These are phyloP conservation scores for Acleris emargana DNA, from an alignment of 2,888 invertebrate genomes.

Conservation along the genomic window DNA sequence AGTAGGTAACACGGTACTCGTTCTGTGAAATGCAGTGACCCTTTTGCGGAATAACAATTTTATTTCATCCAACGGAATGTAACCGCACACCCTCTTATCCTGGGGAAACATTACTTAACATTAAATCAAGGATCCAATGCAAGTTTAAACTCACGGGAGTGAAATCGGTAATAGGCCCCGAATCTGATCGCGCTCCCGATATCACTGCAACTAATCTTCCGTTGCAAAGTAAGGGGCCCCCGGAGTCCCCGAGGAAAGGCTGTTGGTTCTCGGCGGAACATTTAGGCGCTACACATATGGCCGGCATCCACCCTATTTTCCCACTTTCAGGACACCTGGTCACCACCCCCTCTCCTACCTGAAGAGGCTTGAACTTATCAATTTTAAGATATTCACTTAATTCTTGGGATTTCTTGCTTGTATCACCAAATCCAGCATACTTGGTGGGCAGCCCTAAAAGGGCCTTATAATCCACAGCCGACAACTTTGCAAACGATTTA, in stretches of 20 bases:
- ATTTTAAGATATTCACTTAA: not conserved
- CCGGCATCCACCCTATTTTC: not conserved
- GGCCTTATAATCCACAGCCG: not conserved
- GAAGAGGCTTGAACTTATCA: not conserved
- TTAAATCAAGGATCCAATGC: not conserved
- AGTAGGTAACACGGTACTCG: too few relatives aligned
- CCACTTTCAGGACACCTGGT: not conserved
- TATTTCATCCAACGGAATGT: too few relatives aligned
- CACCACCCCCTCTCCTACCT: not conserved
- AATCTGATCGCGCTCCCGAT: not conserved
- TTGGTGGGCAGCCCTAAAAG: slow-evolving; percentile 35
- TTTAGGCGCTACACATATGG: not conserved
- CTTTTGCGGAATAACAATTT: too few relatives aligned
- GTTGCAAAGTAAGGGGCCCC: not conserved
- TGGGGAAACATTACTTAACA: slow-evolving; percentile 6
- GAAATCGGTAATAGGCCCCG: not conserved
- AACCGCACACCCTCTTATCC: too few relatives aligned
- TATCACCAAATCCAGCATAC: not conserved
- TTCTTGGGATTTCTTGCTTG: not conserved
- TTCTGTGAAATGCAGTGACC: too few relatives aligned
- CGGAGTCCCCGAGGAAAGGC: not conserved
- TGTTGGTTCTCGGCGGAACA: not conserved
- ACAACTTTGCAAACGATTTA: not conserved
- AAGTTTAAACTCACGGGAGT: not conserved
- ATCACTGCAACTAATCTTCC: not conserved